Evolutionary conservation across 2,888 invertebrate genomes (phyloP).

Genomic region (Sarcophaga carnaria): DNA sequence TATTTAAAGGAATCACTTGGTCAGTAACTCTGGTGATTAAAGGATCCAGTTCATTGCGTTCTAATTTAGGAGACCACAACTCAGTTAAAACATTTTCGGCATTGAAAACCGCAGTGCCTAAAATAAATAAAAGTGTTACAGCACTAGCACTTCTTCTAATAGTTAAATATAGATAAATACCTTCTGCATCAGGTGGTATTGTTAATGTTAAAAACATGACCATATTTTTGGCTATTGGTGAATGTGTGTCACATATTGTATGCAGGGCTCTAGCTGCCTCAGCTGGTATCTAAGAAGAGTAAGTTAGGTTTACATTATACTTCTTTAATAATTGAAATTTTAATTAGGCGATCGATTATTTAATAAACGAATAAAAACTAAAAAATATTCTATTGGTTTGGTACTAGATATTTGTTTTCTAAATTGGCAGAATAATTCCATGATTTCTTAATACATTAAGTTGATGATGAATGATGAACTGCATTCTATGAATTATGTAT

Average conservation of each 20-base stretch:
- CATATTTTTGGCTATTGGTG: constrained; percentile 81
- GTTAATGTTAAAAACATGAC: constrained; percentile 82
- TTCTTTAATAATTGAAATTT: neutral
- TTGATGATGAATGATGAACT: too few species aligned
- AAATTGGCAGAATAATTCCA: too few species aligned
- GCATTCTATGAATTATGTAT: too few species aligned
- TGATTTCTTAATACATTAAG: too few species aligned
- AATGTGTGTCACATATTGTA: constrained; percentile 83
- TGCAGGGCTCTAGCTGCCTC: constrained; percentile 83
- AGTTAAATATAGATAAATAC: constrained; percentile 40
- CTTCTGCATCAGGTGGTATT: constrained; percentile 57
- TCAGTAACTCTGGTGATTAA: constrained; percentile 79
- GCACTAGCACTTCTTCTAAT: neutral
- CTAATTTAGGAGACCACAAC: constrained; percentile 76
- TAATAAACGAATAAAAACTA: too few species aligned
- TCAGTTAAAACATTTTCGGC: constrained; percentile 74
- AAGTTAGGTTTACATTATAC: neutral
- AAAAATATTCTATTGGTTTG: too few species aligned
- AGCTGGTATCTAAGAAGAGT: constrained; percentile 75
- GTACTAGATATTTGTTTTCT: too few species aligned
- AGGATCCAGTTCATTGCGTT: constrained; percentile 74
- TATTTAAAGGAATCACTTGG: constrained; percentile 74
- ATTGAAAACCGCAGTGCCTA: constrained; percentile 68
- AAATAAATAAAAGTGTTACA: constrained; percentile 24
- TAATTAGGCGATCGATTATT: too few species aligned